These are phyloP conservation scores for Acipenser transmontanus DNA, from an alignment of 2,797 vertebrate species.

Conservation along the genomic window DNA sequence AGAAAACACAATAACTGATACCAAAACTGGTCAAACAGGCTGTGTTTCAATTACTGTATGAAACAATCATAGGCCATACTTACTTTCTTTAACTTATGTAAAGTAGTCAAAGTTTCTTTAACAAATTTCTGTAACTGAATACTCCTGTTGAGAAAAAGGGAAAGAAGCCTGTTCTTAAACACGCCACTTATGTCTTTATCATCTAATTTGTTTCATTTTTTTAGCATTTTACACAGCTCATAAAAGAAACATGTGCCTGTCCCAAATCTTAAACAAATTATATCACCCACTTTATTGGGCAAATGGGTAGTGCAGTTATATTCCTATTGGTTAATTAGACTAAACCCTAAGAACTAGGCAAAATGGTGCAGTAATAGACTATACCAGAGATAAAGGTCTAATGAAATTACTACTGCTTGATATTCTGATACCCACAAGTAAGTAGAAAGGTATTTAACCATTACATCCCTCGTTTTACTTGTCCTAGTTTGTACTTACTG, in stretches of 20 bases:
- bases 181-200: too few species aligned
- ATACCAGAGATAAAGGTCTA: too few species aligned
- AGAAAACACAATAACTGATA: not conserved
- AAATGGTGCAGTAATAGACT: too few species aligned
- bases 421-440: not conserved
- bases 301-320: not conserved
- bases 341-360: too few species aligned
- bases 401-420: too few species aligned
- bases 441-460: not conserved
- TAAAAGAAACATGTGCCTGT: too few species aligned
- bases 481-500: not conserved
- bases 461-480: not conserved
- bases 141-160: constrained; percentile 40
- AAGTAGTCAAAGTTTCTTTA: constrained; percentile 40
- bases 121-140: constrained; percentile 45
- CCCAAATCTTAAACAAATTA: not conserved
- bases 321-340: too few species aligned
- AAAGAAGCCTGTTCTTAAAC: not conserved
- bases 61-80: not conserved
- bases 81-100: constrained; percentile 60
- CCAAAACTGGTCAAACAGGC: too few species aligned
- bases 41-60: too few species aligned
- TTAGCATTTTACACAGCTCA: too few species aligned
- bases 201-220: too few species aligned
- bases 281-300: not conserved